Evolutionary conservation across 2,797 vertebrate species (phyloP), one percentile per base, ranked within the genome.

Genomic region (Squalus acanthias): DNA sequence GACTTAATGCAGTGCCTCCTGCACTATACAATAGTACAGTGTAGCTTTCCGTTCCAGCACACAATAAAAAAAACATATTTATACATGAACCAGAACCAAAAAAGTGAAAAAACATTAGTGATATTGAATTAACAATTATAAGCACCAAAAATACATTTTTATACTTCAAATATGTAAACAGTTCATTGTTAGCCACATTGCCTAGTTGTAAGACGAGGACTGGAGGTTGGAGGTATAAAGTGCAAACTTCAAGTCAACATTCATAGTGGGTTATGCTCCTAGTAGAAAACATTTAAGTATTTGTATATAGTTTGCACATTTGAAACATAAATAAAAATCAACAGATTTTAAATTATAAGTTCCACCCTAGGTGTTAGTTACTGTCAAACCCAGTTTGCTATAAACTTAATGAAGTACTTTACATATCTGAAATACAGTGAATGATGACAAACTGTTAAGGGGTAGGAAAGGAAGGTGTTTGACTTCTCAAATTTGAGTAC

Each of bases 151-250:
- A 60, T 95, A 72, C 46, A n/a, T 76, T 53, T 63, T 72, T 76
- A 72, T 95, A 95, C 94, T 95, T 76, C 46, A 57, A 95, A 76
- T 76, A 53, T 95, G 70, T 95, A 95, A 95, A 95, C 94, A 95
- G 69, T 95, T 95, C 70, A 95, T 95, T 29, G 69, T 95, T 76
- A 76, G 15, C 72, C 50, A 95, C 20, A 76, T 17, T 74, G 70
- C 72, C 70, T 60, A 95, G 53, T 33, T 95, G 70, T 95, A 22
- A 20, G 53, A 95, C 2, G 4, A 95, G 89, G 60, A 92, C 63
- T 15, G 63, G 63, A 46, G 7, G 50, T 33, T n/a, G 70, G 94
- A 72, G 46, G 50, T 76, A 74, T 76, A 95, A 92, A 95, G 94
- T 95, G 70, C 70, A 95, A 95, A 76, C 94, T 95, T 67, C 65